A percentile compares a stretch with the other conserved stretches of the same genome.
These are phyloP conservation scores for Blastobasis lacticolella DNA, from an alignment of 2,888 invertebrate species.

Conservation along the genomic window DNA sequence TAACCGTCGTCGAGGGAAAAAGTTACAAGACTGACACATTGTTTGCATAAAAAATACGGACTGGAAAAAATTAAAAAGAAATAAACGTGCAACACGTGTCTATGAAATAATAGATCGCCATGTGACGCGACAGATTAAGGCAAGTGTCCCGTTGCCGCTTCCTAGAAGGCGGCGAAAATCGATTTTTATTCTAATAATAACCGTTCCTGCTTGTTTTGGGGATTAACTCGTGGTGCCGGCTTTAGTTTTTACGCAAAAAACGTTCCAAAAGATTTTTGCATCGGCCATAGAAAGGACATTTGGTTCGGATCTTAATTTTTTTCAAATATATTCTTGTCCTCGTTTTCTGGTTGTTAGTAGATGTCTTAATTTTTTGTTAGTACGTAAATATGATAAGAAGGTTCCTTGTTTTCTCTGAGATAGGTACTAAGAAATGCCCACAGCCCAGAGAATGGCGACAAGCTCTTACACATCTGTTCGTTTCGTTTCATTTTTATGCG, in stretches of 20 bases:
- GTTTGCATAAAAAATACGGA: not conserved
- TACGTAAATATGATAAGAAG: too few species aligned
- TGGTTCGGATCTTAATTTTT: not conserved
- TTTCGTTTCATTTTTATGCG: not conserved
- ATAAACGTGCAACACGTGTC: constrained; percentile 57
- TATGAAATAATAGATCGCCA: constrained; percentile 48
- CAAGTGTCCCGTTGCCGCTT: constrained; percentile 57
- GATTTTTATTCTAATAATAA: constrained; percentile 42
- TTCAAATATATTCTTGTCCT: too few species aligned
- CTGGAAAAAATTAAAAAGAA: constrained; percentile 23
- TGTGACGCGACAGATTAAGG: constrained; percentile 57
- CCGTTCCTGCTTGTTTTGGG: constrained; percentile 42
- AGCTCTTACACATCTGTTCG: too few species aligned
- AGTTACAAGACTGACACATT: too few species aligned
- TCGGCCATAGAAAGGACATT: not conserved
- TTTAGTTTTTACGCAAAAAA: constrained; percentile 21
- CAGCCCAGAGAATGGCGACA: too few species aligned
- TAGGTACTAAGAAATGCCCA: too few species aligned
- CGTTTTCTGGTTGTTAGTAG: too few species aligned
- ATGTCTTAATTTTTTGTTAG: too few species aligned
- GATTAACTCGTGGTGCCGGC: constrained; percentile 33
- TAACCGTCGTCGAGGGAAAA: too few species aligned
- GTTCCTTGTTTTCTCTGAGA: too few species aligned
- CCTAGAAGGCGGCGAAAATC: constrained; percentile 49
- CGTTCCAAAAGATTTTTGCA: not conserved